Evolutionary conservation across 2,797 vertebrate species (phyloP), one percentile per base, ranked within the genome.

Genomic region (Pangasius djambal): DNA sequence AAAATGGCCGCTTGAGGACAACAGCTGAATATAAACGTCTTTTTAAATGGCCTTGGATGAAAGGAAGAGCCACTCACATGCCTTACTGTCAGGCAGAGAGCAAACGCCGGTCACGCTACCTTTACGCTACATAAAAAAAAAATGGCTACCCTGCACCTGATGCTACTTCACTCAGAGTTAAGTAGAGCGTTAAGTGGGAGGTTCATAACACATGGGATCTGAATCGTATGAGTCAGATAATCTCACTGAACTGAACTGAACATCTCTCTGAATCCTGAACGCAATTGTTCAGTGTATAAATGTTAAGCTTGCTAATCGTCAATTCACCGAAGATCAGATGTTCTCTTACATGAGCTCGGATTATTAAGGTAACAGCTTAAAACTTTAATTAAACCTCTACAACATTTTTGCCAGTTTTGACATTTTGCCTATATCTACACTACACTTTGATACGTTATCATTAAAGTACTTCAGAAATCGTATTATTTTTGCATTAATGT

Each of bases 1-100:
- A 92, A 93, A 93, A 90, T 86, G 87, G 91, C 79, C 83, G 88
- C 90, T 92, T 57, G 92, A 93, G 94, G 93, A 91, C 88, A 83
- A 88, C 89, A 88, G 75, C 90, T 90, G 92, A 91, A 92, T 91
- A 90, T 37, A 90, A 93, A 87, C 59, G 75, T 87, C 89, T 91
- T 93, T 93, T 84, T 55, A 92, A 93, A 93, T 40, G 69, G 88
- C 87, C 67, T 65, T 16, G 40, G 59, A 79, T 72, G 85, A 86
- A 86, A 86, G 55, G 81, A 86, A 86, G 75, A 86, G 83, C 28
- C 88, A 69, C 88, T 89, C 74, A 63, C 83, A 67, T 12, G 44
- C 63, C 83, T 69, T 84, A 84, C 57, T 40, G 72, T 61, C 72
- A 77, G 72, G 57, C 72, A 48, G 85, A 77, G 85, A 77, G 52